These are phyloP conservation scores for Formicarius rufipectus DNA, from an alignment of 2,113 vertebrate species.

Conservation along the genomic window DNA sequence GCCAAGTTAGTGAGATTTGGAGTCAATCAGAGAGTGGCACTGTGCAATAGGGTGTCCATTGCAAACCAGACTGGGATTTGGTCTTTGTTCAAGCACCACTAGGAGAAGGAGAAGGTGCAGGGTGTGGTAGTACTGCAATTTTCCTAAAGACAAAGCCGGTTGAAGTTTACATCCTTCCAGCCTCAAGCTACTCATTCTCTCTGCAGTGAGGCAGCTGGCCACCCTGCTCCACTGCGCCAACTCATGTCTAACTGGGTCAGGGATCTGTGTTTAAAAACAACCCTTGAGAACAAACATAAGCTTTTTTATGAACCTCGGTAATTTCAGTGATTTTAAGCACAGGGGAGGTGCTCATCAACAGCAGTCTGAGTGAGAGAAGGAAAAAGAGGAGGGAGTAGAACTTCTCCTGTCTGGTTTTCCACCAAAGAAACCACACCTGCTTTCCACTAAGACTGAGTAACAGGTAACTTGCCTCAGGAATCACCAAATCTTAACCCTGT, in stretches of 20 bases:
- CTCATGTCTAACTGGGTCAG: background rate
- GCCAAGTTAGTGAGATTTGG: fast-evolving
- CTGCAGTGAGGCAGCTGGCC: background rate
- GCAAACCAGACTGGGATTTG: background rate
- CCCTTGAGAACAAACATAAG: background rate
- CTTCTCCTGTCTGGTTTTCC: background rate
- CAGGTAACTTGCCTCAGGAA: background rate
- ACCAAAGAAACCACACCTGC: background rate
- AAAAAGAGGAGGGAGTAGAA: background rate
- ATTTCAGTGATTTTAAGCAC: background rate
- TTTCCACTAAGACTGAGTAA: background rate
- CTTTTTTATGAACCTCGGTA: background rate
- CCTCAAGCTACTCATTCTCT: background rate
- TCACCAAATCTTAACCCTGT: background rate
- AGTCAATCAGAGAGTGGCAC: background rate
- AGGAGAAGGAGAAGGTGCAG: background rate
- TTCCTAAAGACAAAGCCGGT: background rate
- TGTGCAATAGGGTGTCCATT: background rate
- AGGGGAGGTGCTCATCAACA: background rate
- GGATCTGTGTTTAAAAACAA: background rate
- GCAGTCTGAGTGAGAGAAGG: background rate
- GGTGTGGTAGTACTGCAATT: background rate
- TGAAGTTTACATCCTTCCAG: background rate
- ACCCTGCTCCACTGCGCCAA: background rate
- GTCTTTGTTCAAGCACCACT: background rate